Evolutionary conservation across 1,140 invertebrate genomes (phyloP).

Genomic region (Drosophila sproati): DNA sequence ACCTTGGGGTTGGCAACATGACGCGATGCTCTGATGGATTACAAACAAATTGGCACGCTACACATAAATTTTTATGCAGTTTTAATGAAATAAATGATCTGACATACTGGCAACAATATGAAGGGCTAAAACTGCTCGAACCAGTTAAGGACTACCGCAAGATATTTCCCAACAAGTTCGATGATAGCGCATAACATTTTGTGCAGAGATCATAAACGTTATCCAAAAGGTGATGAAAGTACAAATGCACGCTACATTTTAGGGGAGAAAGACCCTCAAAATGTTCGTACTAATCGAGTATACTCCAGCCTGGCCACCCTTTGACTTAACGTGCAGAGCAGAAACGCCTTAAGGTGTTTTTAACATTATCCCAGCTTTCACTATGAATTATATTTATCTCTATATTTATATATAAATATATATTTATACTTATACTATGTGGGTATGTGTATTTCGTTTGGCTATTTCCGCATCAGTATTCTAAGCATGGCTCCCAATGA

Average conservation of each 20-base stretch:
- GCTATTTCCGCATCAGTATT: constrained; percentile 44
- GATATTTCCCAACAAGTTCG: constrained; percentile 35
- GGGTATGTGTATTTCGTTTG: not conserved
- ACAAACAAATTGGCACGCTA: constrained; percentile 66
- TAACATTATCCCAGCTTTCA: constrained; percentile 26
- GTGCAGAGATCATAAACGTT: constrained; percentile 19
- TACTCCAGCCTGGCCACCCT: not conserved
- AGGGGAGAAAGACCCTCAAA: constrained; percentile 26
- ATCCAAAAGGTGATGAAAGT: constrained; percentile 46
- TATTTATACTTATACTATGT: not conserved
- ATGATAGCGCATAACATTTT: constrained; percentile 41
- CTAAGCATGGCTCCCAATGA: constrained; percentile 40
- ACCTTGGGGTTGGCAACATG: constrained; percentile 59
- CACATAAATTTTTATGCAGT: constrained; percentile 68
- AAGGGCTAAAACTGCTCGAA: constrained; percentile 12
- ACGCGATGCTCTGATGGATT: constrained; percentile 71
- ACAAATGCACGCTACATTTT: constrained; percentile 5
- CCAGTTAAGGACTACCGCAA: constrained; percentile 28
- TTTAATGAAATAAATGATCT: constrained; percentile 78
- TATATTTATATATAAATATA: not conserved
- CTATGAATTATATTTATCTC: constrained; percentile 21
- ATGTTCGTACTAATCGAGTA: not conserved
- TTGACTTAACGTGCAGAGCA: constrained; percentile 8
- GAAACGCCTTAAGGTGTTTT: constrained; percentile 39
- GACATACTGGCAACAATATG: constrained; percentile 41